These are phyloP conservation scores for Pelodiscus sinensis DNA, from an alignment of 2,113 vertebrate species.

Conservation along the genomic window DNA sequence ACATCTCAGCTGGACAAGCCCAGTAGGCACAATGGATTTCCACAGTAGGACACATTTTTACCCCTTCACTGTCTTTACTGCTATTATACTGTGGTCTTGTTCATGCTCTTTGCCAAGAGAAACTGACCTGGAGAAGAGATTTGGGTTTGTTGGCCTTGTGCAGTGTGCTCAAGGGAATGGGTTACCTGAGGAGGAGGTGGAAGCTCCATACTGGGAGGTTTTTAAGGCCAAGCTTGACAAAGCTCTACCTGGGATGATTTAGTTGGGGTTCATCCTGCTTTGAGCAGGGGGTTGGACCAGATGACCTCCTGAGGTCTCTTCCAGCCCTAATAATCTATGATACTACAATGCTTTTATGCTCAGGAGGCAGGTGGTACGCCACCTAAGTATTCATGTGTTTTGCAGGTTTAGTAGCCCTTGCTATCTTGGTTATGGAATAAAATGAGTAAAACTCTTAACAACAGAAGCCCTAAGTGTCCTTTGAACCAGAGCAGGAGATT, in stretches of 20 bases:
- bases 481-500: accelerated
- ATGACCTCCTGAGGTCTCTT: no score
- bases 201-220: no score
- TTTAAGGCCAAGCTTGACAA: no score
- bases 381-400: background rate
- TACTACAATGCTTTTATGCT: background rate
- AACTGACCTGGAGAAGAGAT: background rate
- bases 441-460: background rate
- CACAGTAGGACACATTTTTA: background rate
- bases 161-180: background rate
- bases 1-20: background rate
- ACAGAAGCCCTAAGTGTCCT: background rate
- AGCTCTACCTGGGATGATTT: no score
- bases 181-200: no score
- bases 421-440: background rate
- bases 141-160: background rate
- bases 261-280: no score
- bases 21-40: background rate
- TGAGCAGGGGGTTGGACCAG: no score
- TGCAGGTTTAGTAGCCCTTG: background rate
- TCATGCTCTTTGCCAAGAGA: background rate
- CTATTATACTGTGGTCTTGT: background rate
- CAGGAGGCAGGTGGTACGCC: background rate
- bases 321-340: no score
- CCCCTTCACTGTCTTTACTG: background rate